These are phyloP conservation scores for Himalopsyche anomala DNA, from an alignment of 2,888 invertebrate genomes.

Conservation along the genomic window DNA sequence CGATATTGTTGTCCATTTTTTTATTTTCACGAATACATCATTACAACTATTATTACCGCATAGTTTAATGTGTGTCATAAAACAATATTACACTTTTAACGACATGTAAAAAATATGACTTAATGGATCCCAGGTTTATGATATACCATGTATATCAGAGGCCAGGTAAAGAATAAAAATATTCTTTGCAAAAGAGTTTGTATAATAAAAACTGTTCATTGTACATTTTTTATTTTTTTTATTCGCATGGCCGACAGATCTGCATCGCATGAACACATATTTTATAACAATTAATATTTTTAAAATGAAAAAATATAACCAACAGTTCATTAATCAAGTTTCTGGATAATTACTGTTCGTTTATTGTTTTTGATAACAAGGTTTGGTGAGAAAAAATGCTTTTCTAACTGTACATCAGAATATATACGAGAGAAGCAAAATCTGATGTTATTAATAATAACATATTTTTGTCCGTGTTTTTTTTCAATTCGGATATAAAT, in stretches of 20 bases:
- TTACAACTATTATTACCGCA: too few species aligned
- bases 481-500: too few species aligned
- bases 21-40: too few species aligned
- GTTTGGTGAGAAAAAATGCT: neutral
- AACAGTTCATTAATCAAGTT: constrained; percentile 39
- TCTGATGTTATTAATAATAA: neutral
- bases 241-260: constrained; percentile 11
- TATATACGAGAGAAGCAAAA: neutral
- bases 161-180: neutral
- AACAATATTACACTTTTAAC: constrained; percentile 8
- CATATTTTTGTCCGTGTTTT: neutral
- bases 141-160: neutral
- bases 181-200: neutral
- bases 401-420: neutral
- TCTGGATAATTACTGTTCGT: constrained; percentile 14
- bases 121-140: neutral
- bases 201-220: neutral
- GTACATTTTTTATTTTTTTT: neutral
- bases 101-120: neutral
- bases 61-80: constrained; percentile 20
- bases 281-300: constrained; percentile 43
- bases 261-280: neutral
- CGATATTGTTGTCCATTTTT: too few species aligned
- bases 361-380: constrained; percentile 35
- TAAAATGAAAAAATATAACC: constrained; percentile 37